Evolutionary conservation across 2,797 vertebrate genomes (phyloP).

Genomic region (Pseudomugil tenellus): DNA sequence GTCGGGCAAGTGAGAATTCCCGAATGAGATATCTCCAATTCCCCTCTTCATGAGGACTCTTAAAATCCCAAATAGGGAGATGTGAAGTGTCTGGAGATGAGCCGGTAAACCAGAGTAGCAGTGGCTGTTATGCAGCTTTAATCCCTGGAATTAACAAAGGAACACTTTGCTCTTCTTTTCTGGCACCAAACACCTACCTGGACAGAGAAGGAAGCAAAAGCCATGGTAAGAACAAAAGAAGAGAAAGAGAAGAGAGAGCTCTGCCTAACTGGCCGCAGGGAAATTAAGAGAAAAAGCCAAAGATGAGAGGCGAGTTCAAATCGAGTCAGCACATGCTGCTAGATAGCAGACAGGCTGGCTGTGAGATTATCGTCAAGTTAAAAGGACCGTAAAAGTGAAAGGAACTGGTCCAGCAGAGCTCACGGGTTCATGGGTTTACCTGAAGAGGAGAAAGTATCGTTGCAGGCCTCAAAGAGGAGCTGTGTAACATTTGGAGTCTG

Average conservation of each 20-base stretch:
- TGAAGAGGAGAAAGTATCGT: slow-evolving; percentile 40
- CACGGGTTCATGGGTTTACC: slow-evolving; percentile 55
- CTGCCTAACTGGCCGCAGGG: slow-evolving; percentile 38
- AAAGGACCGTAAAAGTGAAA: slow-evolving; percentile 58
- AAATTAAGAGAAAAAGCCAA: slow-evolving; percentile 11
- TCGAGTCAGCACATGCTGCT: slow-evolving; percentile 65
- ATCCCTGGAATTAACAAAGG: slow-evolving; percentile 72
- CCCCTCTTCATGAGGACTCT: slow-evolving; percentile 32
- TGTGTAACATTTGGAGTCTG: slow-evolving; percentile 50
- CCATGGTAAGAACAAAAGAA: slow-evolving; percentile 12
- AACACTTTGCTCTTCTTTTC: slow-evolving; percentile 70
- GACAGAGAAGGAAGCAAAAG: slow-evolving; percentile 23
- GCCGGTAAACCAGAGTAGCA: slow-evolving; percentile 57
- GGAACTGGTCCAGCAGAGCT: slow-evolving; percentile 40
- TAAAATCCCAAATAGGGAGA: slow-evolving; percentile 29
- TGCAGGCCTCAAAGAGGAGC: slow-evolving; percentile 45
- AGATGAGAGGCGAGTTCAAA: slow-evolving; percentile 49
- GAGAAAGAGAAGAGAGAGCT: slow-evolving; percentile 21
- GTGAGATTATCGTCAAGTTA: slow-evolving; percentile 65
- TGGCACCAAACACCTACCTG: slow-evolving; percentile 67
- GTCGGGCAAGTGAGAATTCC: neutral
- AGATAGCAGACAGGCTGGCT: slow-evolving; percentile 59
- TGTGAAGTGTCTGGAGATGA: slow-evolving; percentile 58
- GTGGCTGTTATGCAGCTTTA: slow-evolving; percentile 58
- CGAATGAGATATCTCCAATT: slow-evolving; percentile 22